A percentile compares a stretch with the other conserved stretches of the same genome.
phyloP scores from a whole-genome alignment of 2,888 invertebrate species.

The Galeopsomyia nigrocyanea region DNA sequence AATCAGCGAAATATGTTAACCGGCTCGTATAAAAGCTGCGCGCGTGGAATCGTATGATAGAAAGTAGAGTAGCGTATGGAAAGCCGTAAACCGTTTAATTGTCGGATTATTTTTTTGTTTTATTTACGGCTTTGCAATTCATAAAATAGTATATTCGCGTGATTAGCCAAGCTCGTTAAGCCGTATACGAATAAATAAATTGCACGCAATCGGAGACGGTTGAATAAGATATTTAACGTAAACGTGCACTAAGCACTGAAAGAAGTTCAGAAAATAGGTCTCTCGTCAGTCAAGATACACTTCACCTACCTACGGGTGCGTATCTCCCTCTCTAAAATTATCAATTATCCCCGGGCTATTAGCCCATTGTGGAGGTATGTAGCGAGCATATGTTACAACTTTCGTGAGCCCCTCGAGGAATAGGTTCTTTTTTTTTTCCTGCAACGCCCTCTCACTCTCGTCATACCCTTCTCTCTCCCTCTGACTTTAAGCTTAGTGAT shows the following conservation, averaged over 20 bases:
- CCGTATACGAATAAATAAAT: slow-evolving; percentile 11
- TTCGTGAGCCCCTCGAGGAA: too few species aligned
- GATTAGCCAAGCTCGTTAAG: slow-evolving; percentile 18
- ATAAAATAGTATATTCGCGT: neutral
- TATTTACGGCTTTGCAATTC: neutral
- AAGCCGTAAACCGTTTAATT: neutral
- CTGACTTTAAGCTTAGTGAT: slow-evolving; percentile 5
- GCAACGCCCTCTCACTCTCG: neutral
- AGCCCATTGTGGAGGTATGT: slow-evolving; percentile 13
- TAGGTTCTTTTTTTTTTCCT: neutral
- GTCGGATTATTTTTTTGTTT: neutral
- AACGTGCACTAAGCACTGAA: neutral
- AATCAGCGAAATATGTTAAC: too few species aligned
- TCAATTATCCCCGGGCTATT: slow-evolving; percentile 32
- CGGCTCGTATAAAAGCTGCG: too few species aligned
- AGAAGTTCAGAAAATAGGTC: slow-evolving; percentile 6
- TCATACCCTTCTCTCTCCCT: neutral
- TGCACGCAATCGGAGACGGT: slow-evolving; percentile 4
- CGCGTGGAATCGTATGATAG: too few species aligned
- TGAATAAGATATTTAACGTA: slow-evolving; percentile 13
- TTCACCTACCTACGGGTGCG: slow-evolving; percentile 6
- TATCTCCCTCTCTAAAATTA: slow-evolving; percentile 24
- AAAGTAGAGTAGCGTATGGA: too few species aligned
- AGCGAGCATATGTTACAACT: neutral
- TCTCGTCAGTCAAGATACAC: neutral